Percentiles rank a stretch among this genome's conserved stretches.
Conservation (phyloP, 2,113 vertebrate genomes). For the Cariama cristata region DNA sequence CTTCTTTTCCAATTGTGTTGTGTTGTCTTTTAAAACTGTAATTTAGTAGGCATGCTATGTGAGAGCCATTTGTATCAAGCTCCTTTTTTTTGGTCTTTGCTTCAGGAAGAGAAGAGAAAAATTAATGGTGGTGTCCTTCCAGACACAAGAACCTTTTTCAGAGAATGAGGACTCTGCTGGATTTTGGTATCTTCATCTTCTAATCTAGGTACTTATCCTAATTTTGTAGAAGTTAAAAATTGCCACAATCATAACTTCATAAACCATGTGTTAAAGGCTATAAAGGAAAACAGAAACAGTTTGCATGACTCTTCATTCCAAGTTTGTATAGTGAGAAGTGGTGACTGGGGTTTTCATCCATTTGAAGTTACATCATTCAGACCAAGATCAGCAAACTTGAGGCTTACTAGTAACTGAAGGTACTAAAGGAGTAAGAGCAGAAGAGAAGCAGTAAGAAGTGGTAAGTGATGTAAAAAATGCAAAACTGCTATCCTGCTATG, state of each 20-base stretch:
- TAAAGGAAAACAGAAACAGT: not conserved
- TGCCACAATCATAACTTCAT: not conserved
- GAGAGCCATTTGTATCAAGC: not conserved
- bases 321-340: not conserved
- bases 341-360: not conserved
- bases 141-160: not conserved
- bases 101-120: not conserved
- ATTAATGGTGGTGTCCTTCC: not conserved
- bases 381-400: not conserved
- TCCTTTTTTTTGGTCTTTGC: not conserved
- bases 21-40: not conserved
- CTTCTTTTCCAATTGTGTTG: not conserved
- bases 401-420: not conserved
- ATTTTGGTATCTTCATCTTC: not conserved
- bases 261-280: not conserved
- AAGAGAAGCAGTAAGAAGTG: not conserved
- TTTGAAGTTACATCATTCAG: not conserved
- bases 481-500: not conserved
- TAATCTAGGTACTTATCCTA: not conserved
- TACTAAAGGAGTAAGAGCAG: not conserved
- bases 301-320: not conserved
- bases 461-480: not conserved
- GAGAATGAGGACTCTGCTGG: not conserved
- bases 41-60: not conserved
- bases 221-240: conserved; percentile 44